These are phyloP conservation scores for Sinohyriopsis cumingii DNA, from an alignment of 2,888 invertebrate species.

Conservation along the genomic window DNA sequence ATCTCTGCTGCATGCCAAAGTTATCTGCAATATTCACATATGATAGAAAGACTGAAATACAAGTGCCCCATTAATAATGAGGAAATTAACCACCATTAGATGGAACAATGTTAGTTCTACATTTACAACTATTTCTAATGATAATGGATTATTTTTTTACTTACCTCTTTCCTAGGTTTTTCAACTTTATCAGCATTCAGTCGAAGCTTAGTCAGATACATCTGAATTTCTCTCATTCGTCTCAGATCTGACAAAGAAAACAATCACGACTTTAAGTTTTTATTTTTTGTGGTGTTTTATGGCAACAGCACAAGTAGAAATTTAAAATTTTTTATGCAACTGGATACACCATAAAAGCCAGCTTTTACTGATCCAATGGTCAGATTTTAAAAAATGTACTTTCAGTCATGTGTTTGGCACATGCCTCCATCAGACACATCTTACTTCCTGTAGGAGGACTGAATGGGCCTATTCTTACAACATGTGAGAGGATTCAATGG, in stretches of 20 bases:
- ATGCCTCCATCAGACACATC: no score
- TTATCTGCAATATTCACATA: neutral
- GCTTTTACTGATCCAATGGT: no score
- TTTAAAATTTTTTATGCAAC: no score
- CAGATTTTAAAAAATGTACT: no score
- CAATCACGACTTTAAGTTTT: neutral
- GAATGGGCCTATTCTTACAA: no score
- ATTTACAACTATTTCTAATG: neutral
- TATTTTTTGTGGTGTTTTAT: no score
- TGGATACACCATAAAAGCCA: no score
- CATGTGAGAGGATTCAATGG: no score
- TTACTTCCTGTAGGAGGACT: no score
- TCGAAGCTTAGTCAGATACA: slow-evolving; percentile 66
- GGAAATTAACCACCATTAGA: no score
- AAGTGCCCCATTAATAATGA: neutral
- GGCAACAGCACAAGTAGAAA: no score
- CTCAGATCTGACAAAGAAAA: slow-evolving; percentile 60
- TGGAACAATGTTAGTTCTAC: neutral
- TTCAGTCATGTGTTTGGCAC: no score
- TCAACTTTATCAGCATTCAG: slow-evolving; percentile 65
- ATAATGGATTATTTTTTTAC: slow-evolving; percentile 6
- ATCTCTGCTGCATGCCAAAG: neutral
- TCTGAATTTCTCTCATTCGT: slow-evolving; percentile 68
- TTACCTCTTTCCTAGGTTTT: slow-evolving; percentile 68
- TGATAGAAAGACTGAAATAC: neutral